Conservation (phyloP, 2,797 vertebrate species). For the Oophaga sylvatica region DNA sequence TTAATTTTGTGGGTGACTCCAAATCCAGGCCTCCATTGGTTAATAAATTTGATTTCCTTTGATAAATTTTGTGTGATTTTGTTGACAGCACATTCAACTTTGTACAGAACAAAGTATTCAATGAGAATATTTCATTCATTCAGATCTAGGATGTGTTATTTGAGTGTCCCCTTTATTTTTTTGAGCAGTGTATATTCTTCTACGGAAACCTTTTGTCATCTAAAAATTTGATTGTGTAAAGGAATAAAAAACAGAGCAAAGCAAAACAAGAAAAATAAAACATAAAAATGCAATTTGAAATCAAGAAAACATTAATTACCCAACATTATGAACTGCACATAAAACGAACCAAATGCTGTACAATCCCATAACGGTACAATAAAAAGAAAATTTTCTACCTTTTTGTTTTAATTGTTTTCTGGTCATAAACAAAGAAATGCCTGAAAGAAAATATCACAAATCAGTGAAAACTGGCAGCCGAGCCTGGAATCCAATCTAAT, state of each 20-base stretch:
- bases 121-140: no score
- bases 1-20: no score
- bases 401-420: conserved; percentile 22
- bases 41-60: no score
- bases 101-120: no score
- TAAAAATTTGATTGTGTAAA: not conserved
- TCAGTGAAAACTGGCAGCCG: conserved; percentile 48
- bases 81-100: no score
- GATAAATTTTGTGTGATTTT: no score
- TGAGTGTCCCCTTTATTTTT: no score
- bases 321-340: not conserved
- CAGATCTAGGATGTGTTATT: no score
- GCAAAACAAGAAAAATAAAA: not conserved
- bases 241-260: no score
- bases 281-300: not conserved
- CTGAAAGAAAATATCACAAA: conserved; percentile 48
- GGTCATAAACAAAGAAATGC: conserved; percentile 47
- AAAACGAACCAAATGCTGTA: not conserved
- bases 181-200: not conserved
- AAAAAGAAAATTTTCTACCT: not conserved
- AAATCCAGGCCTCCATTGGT: no score
- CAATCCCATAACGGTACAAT: not conserved
- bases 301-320: not conserved
- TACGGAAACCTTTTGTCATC: not conserved
- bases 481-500: conserved; percentile 50